phyloP scores from a whole-genome alignment of 1,140 invertebrate species.

The Drosophila truncata region DNA sequence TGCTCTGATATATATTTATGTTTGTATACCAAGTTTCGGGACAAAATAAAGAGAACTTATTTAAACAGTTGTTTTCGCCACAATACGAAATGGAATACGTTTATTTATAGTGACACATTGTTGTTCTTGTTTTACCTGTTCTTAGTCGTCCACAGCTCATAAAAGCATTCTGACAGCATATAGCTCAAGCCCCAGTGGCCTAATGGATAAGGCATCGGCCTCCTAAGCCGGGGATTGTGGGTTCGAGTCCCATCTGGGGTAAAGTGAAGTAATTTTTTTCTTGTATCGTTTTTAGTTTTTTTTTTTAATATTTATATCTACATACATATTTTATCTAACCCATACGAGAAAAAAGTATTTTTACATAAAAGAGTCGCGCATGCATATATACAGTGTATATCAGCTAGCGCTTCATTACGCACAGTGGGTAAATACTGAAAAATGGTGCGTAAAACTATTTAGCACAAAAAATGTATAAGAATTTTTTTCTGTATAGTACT shows the following conservation, averaged over 20 bases:
- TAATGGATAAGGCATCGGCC: slow-evolving; percentile 58
- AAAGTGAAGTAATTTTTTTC: slow-evolving; percentile 12
- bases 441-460: too few species aligned
- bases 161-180: not conserved
- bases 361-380: too few species aligned
- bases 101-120: not conserved
- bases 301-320: not conserved
- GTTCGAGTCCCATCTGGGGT: slow-evolving; percentile 55
- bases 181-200: slow-evolving; percentile 38
- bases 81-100: not conserved
- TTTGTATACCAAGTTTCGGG: not conserved
- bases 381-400: not conserved
- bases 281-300: not conserved
- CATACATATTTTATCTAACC: not conserved
- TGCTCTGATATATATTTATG: not conserved
- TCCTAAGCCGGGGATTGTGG: slow-evolving; percentile 56
- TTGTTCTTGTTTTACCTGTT: slow-evolving; percentile 9
- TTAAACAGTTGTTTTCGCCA: slow-evolving; percentile 26
- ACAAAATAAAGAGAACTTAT: not conserved
- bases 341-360: not conserved
- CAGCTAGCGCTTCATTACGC: fast-evolving
- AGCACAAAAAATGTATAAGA: too few species aligned
- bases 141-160: not conserved
- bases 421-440: not conserved
- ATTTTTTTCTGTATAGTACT: too few species aligned